Base-by-base conservation (phyloP, 1,140 invertebrate genomes). In the Brachystomella parvula region DNA sequence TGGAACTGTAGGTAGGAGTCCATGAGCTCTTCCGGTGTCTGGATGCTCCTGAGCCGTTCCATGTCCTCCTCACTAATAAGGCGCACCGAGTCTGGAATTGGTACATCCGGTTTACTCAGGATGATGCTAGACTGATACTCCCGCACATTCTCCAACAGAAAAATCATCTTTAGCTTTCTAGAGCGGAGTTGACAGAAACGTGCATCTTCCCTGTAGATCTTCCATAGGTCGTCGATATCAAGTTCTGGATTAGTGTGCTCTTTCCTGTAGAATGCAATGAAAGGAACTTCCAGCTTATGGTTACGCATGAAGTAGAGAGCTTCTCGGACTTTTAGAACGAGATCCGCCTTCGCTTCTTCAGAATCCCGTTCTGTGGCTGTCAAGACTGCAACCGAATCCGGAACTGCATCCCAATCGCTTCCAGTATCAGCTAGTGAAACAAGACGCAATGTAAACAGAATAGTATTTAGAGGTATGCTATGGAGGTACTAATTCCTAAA, bases 221-320 rank as follows among this genome's bases (percentile, higher is more conserved):
- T 92, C 96, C 96, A 99, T 1, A 99, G 79, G 77, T 98, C 96
- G 75, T 94, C 92, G 26, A 98, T 94, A 64, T 88, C 92, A 12
- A 99, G 77, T 74, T 97, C 94, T 0, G 94, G 92, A 74, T 93
- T 86, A 0, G 98, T 92, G 76, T 98, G 95, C 77, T 99, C 97
- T 79, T 99, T 99, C 29, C 96, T 83, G 75, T 99, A 99, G 77
- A 97, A 98, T 0, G 94, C 92, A 73, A 99, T 99, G 75, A 99
- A 99, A 0, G 96, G 94, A 29, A 98, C 94, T 81, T 98, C 95
- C 73, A 94, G 83, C 35, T 91, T 86, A 73, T 96, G 89, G 79
- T 96, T 97, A 17, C 96, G 80, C 84, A 99, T 97, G 75, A 97
- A 97, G 69, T 96, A 91, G 0, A 99, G 78, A 0, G 94, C 92